phyloP scores from a whole-genome alignment of 2,113 vertebrate genomes.

The Climacteris rufus region DNA sequence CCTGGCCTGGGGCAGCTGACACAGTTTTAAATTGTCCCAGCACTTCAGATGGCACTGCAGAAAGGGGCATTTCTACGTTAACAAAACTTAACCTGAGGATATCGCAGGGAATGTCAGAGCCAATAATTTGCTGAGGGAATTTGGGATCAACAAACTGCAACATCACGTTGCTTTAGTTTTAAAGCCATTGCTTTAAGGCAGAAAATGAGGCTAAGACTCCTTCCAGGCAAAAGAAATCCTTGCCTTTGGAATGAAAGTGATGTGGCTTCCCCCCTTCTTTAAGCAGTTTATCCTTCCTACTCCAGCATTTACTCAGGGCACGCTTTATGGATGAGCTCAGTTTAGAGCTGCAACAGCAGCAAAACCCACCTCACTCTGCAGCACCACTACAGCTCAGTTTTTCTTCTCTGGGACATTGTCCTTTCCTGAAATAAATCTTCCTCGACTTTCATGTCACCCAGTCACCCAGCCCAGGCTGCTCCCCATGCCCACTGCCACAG shows the following conservation, averaged over 20 bases:
- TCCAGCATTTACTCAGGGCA: not conserved
- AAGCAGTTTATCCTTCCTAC: not conserved
- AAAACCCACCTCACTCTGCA: not conserved
- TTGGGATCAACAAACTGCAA: not conserved
- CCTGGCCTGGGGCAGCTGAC: not conserved
- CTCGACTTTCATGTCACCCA: not conserved
- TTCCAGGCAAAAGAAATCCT: not conserved
- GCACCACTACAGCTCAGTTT: not conserved
- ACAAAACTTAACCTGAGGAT: not conserved
- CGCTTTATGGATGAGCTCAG: not conserved
- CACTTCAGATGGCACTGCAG: not conserved
- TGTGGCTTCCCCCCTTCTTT: fast-evolving
- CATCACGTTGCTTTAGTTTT: not conserved
- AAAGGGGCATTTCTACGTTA: not conserved
- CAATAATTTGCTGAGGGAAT: not conserved
- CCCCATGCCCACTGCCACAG: not conserved
- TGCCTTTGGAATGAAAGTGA: not conserved
- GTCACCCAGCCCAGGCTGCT: not conserved
- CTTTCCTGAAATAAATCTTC: not conserved
- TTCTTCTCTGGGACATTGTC: not conserved
- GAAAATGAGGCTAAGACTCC: not conserved
- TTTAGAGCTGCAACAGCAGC: not conserved
- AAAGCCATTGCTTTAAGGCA: not conserved
- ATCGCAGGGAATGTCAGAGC: not conserved
- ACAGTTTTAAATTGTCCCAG: not conserved